Percentiles rank a stretch among this genome's conserved stretches.
These are phyloP conservation scores for Cyclopterus lumpus DNA, from an alignment of 2,797 vertebrate genomes.

Conservation along the genomic window DNA sequence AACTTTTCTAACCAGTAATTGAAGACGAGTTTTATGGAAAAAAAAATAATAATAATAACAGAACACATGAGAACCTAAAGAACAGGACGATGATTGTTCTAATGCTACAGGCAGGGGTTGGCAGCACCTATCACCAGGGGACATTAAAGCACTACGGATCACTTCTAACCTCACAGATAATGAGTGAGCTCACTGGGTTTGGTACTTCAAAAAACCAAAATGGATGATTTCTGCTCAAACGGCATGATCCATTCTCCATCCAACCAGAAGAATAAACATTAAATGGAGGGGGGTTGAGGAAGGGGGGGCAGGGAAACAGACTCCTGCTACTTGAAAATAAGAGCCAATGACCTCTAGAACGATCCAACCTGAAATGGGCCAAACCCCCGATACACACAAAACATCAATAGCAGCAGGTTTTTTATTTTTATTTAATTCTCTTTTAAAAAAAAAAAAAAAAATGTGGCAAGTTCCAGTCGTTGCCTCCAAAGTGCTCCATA, in stretches of 20 bases:
- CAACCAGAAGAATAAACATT: neutral
- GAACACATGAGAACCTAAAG: slow-evolving; percentile 46
- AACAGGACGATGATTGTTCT: slow-evolving; percentile 80
- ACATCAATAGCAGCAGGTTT: slow-evolving; percentile 93
- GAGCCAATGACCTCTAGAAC: slow-evolving; percentile 48
- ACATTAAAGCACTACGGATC: slow-evolving; percentile 29
- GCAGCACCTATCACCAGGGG: slow-evolving; percentile 52
- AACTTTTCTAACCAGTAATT: slow-evolving; percentile 43
- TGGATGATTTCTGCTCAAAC: slow-evolving; percentile 19
- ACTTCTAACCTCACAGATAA: slow-evolving; percentile 32
- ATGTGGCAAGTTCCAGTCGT: slow-evolving; percentile 86
- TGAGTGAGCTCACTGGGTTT: slow-evolving; percentile 27
- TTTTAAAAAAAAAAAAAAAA: slow-evolving; percentile 36
- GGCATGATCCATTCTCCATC: slow-evolving; percentile 38
- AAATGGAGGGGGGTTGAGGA: too few relatives aligned
- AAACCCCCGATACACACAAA: slow-evolving; percentile 84
- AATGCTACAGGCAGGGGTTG: slow-evolving; percentile 90
- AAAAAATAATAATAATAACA: neutral
- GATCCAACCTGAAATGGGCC: slow-evolving; percentile 50
- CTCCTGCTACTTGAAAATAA: slow-evolving; percentile 48
- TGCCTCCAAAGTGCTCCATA: slow-evolving; percentile 97
- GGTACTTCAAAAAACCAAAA: slow-evolving; percentile 16
- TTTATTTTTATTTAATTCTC: slow-evolving; percentile 13
- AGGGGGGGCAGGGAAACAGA: neutral
- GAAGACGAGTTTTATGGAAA: slow-evolving; percentile 26